Evolutionary conservation across 2,113 vertebrate genomes (phyloP), one percentile per base, ranked within the genome.

Genomic region (Nothoprocta pentlandii): DNA sequence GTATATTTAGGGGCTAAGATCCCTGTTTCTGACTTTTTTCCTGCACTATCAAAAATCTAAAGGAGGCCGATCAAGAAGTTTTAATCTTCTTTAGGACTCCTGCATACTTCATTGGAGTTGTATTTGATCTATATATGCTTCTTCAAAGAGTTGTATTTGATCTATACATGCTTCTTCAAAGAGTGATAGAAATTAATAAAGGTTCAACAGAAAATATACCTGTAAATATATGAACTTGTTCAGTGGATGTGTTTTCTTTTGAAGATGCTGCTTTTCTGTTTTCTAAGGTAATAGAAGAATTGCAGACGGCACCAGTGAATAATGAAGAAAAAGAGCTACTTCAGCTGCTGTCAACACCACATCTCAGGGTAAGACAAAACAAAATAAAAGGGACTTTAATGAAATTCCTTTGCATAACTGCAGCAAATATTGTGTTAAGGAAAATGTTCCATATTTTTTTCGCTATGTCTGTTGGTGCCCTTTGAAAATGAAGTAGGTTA

Each of bases 251-350:
- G 58, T 79, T 79, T 67, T 13, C 36, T 89, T 84, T 61, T 82
- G 73, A 83, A 28, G 16, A 44, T 44, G 34, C 54, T 21, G 4
- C 26, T 79, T 76, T 53, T 93, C 78, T 89, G 5, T 89, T 94
- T 95, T 53, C 22, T 49, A 96, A 99, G 99, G 98, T 99, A 87
- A 98, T 98, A 77, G 99, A 99, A 85, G 99, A 99, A 92, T 96
- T 99, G 89, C 99, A 99, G 97, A 98, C 97, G 1, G 96, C 98
- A 62, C 97, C 98, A 0, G 97, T 98, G 95, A 98, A 98, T 87
- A 96, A 97, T 2, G 99, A 99, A 2, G 98, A 99, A 94, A 98
- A 97, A 86, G 99, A 99, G 73, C 97, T 99, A 51, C 97, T 99
- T 19, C 98, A 98, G 89, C 97, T 99, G 95, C 97, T 99, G 94